Conservation (phyloP, 2,888 invertebrate species). For the Eudasyphora cyanicolor region DNA sequence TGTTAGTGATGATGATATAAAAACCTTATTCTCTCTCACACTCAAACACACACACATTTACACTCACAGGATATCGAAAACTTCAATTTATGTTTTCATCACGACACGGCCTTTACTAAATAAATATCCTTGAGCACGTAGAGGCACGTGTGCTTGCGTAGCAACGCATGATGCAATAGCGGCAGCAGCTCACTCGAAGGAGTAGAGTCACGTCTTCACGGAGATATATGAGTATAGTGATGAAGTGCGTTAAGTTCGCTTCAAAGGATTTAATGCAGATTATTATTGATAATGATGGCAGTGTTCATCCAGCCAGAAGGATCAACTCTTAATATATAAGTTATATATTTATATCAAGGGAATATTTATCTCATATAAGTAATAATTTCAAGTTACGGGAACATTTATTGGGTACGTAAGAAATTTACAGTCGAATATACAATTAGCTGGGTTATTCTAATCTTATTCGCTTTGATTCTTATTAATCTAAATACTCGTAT, state of each 20-base stretch:
- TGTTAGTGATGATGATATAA: too few relatives aligned
- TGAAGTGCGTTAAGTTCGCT: conserved; percentile 71
- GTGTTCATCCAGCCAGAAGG: background rate
- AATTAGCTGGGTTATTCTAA: too few relatives aligned
- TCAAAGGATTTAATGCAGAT: conserved; percentile 79
- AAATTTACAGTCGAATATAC: too few relatives aligned
- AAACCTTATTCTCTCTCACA: too few relatives aligned
- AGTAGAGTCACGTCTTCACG: conserved; percentile 63
- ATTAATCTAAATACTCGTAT: too few relatives aligned
- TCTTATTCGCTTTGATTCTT: too few relatives aligned
- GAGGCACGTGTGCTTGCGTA: conserved; percentile 64
- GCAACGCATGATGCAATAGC: background rate
- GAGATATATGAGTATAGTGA: conserved; percentile 46
- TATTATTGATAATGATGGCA: too few relatives aligned
- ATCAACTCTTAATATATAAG: too few relatives aligned
- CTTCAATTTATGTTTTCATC: conserved; percentile 26
- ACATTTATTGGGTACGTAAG: too few relatives aligned
- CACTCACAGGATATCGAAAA: background rate
- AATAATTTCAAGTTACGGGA: too few relatives aligned
- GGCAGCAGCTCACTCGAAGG: background rate
- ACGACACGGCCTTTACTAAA: conserved; percentile 67
- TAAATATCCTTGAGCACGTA: conserved; percentile 77
- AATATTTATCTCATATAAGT: too few relatives aligned
- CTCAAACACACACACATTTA: background rate
- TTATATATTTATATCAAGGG: too few relatives aligned